These are phyloP conservation scores for Pelosia muscerda DNA, from an alignment of 2,888 invertebrate species.

Conservation along the genomic window DNA sequence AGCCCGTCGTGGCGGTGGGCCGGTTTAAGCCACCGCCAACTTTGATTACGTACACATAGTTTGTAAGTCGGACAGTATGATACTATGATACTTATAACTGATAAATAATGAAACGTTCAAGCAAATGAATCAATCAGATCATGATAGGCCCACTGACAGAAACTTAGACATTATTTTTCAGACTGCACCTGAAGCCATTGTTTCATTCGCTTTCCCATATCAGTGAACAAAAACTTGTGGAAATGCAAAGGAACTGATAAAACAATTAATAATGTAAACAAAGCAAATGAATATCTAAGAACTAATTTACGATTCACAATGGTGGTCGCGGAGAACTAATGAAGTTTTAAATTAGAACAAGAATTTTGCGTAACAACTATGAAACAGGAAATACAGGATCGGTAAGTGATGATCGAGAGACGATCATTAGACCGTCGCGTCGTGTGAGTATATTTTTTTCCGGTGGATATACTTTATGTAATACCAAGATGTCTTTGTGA, in stretches of 20 bases:
- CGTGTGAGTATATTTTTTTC: constrained; percentile 66
- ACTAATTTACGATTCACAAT: constrained; percentile 75
- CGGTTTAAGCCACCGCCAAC: too few relatives aligned
- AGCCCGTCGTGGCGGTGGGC: too few relatives aligned
- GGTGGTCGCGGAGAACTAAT: constrained; percentile 54
- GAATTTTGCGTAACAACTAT: constrained; percentile 74
- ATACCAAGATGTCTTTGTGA: constrained; percentile 27
- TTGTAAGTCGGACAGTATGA: too few relatives aligned
- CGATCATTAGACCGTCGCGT: constrained; percentile 68
- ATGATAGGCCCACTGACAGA: too few relatives aligned
- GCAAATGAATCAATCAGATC: too few relatives aligned
- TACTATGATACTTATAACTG: too few relatives aligned
- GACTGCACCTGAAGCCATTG: constrained; percentile 23
- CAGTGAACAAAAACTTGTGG: constrained; percentile 39
- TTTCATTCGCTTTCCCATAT: constrained; percentile 20
- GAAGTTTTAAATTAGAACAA: constrained; percentile 71
- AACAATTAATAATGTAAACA: constrained; percentile 59
- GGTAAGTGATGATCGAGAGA: constrained; percentile 63
- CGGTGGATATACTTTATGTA: constrained; percentile 39
- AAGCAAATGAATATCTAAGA: constrained; percentile 73
- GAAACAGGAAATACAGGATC: constrained; percentile 82
- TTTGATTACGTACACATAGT: too few relatives aligned
- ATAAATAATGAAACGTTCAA: too few relatives aligned
- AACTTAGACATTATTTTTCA: too few relatives aligned
- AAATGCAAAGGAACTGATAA: constrained; percentile 37